Evolutionary conservation across 2,888 invertebrate species (phyloP).

Genomic region (Megamerina dolium): DNA sequence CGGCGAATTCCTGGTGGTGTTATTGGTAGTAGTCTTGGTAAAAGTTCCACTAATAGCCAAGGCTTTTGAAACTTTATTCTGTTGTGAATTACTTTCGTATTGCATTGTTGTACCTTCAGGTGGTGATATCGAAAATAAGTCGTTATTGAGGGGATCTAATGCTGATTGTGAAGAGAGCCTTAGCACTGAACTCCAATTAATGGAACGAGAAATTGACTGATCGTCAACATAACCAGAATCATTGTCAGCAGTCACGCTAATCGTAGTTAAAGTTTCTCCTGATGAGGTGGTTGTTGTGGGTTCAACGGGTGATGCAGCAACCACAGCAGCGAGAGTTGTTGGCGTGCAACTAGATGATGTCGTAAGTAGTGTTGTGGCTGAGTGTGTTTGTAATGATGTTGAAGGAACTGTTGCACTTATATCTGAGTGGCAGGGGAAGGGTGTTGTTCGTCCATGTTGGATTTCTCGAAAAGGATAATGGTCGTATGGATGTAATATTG

Average conservation of each 20-base stretch:
- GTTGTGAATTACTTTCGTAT: too few species aligned
- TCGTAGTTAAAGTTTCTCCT: slow-evolving; percentile 7
- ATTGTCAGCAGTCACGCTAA: slow-evolving; percentile 50
- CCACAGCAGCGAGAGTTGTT: slow-evolving; percentile 20
- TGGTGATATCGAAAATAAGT: slow-evolving; percentile 54
- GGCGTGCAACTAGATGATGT: slow-evolving; percentile 9
- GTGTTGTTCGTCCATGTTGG: slow-evolving; percentile 62
- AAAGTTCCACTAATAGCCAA: slow-evolving; percentile 7
- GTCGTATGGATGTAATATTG: slow-evolving; percentile 45
- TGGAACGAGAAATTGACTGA: slow-evolving; percentile 68
- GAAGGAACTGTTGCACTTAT: slow-evolving; percentile 18
- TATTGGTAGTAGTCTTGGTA: slow-evolving; percentile 15
- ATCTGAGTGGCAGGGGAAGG: slow-evolving; percentile 54
- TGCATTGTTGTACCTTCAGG: slow-evolving; percentile 32
- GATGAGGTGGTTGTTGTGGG: slow-evolving; percentile 12
- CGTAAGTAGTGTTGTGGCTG: slow-evolving; percentile 8
- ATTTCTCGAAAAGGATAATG: slow-evolving; percentile 48
- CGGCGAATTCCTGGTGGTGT: too few species aligned
- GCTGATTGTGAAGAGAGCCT: slow-evolving; percentile 81
- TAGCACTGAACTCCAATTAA: slow-evolving; percentile 88
- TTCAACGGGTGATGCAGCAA: slow-evolving; percentile 4
- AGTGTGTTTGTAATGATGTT: slow-evolving; percentile 13
- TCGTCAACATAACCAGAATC: slow-evolving; percentile 74
- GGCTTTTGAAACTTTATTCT: too few species aligned
- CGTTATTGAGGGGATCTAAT: slow-evolving; percentile 74